Evolutionary conservation across 2,797 vertebrate species (phyloP).

Genomic region (Rhinella marina): DNA sequence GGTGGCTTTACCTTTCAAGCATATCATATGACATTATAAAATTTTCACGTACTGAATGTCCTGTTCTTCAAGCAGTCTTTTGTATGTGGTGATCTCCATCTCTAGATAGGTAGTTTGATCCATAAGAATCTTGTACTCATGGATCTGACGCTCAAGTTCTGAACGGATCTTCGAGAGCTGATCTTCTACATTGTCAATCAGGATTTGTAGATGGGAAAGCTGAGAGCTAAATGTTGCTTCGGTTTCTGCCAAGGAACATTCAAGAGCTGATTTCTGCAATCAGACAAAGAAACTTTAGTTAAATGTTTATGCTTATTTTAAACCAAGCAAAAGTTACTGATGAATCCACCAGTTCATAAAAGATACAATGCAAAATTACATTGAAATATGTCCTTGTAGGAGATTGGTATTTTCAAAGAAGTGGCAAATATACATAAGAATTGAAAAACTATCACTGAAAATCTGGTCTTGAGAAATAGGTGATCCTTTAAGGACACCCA

Average conservation of each 20-base stretch:
- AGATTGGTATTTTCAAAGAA: not conserved
- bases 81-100: slow-evolving; percentile 75
- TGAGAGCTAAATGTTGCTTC: slow-evolving; percentile 59
- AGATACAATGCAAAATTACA: not conserved
- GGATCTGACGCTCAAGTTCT: slow-evolving; percentile 71
- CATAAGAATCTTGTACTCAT: slow-evolving; percentile 78
- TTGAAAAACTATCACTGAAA: too few species aligned
- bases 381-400: not conserved
- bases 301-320: not conserved
- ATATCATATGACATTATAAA: not conserved
- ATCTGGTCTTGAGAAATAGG: too few species aligned
- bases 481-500: too few species aligned
- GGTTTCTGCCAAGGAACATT: slow-evolving; percentile 45
- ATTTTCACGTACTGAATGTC: slow-evolving; percentile 32
- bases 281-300: not conserved
- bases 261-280: slow-evolving; percentile 45
- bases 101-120: slow-evolving; percentile 82
- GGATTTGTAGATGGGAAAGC: slow-evolving; percentile 70
- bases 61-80: slow-evolving; percentile 46
- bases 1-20: not conserved
- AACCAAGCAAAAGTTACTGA: not conserved
- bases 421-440: not conserved
- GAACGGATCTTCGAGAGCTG: slow-evolving; percentile 68
- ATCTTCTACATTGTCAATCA: slow-evolving; percentile 72
- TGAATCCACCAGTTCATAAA: not conserved